Evolutionary conservation across 1,140 invertebrate species (phyloP), one percentile per base, ranked within the genome.

Genomic region (Panagrolaimus sp.): DNA sequence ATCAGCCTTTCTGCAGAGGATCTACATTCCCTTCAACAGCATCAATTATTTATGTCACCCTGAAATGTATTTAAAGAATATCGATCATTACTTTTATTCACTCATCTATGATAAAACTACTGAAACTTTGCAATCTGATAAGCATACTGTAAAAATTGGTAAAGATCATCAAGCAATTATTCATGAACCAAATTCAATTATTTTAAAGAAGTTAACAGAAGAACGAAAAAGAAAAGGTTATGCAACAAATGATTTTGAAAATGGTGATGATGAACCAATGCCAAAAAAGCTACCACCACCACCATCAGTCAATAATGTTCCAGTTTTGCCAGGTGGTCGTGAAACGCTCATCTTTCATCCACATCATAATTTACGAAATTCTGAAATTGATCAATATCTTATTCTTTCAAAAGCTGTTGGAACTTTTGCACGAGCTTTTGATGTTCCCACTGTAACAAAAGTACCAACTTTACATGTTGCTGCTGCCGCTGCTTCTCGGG

Each of bases 21-120:
- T 84, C 88, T 91, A 76, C 92, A 96, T 86, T 92, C 93, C 85
- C 89, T 98, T 82, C 95, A 95, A 84, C 95, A 98, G 83, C 88
- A 94, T 78, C 96, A 99, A 86, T 87, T 99, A 74, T 99, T 98
- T 87, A 87, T 98, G 51, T 96, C 95, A 8, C 89, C 87, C 95
- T 76, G 87, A 90, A 76, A 93, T 92, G 83, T 98, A 98, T 87
- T 88, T 97, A 73, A 92, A 92, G 86, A 94, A 93, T 88, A 94
- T 98, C 88, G 94, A 98, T 85, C 91, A 91, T 83, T 99, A 98
- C 88, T 98, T 97, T 86, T 98, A 98, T 86, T 97, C 95, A 83
- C 88, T 98, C 84, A 96, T 99, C 72, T 99, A 96, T 86, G 96
- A 99, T 88, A 94, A 95, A 71, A 89, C 91, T 84, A 93, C 97